Evolutionary conservation across 2,797 vertebrate species (phyloP), one percentile per base, ranked within the genome.

Genomic region (Chaetodon trifasciatus): DNA sequence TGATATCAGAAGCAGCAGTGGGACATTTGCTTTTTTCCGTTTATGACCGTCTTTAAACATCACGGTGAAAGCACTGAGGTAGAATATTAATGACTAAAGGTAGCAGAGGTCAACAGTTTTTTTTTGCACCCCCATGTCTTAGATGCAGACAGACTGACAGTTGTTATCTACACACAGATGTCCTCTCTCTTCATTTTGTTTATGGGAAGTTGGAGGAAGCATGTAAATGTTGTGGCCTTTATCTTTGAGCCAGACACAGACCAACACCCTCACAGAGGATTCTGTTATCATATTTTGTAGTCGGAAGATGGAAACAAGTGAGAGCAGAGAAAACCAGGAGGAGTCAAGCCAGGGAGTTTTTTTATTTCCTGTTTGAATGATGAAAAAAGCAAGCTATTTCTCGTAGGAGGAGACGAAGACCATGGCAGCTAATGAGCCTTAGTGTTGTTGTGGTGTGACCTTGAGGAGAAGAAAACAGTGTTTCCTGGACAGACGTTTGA

Each of bases 401-500:
- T 58, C 3, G 39, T 2, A 72, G 62, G 52, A 65, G 64, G 35
- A 6, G 47, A 40, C 3, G 52, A 46, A 66, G 32, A 11, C 74
- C 60, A 46, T 60, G 72, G 69, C 47, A 79, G 75, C 62, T 46
- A 62, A 70, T 42, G 17, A 64, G 52, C 57, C 49, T 40, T 8
- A 0, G 35, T 21, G n/a, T 46, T 74, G 65, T 65, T 79, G 71
- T 81, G 57, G 53, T 77, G 49, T 66, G 85, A 90, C 87, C 89
- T 80, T 83, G 80, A 83, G 46, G 15, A 74, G 42, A 44, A 49
- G 55, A 65, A 79, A 81, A 70, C 8, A 3, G 28, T 1, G 40
- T 85, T 92, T 91, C 89, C 90, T 85, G 86, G 5, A 56, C 87
- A 86, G 76, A 79, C 86, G 78, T 83, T 77, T 66, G 13, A 70